Percentiles rank a stretch among this genome's conserved stretches.
These are phyloP conservation scores for Cyclura pinguis DNA, from an alignment of 2,797 vertebrate genomes.

Conservation along the genomic window DNA sequence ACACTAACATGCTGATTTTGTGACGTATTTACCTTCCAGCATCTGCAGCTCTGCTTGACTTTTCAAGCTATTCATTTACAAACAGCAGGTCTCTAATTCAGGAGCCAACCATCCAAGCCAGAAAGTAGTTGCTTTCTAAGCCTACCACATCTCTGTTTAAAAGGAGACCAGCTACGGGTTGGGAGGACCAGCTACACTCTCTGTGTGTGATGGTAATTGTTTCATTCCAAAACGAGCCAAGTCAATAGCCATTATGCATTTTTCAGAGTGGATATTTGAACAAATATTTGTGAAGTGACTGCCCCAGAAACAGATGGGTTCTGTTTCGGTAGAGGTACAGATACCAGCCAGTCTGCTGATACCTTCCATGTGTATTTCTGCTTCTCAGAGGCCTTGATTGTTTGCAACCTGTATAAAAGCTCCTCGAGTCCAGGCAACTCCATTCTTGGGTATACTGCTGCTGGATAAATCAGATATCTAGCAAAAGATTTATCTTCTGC, in stretches of 20 bases:
- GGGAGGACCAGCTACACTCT: background rate
- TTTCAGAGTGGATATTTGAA: background rate
- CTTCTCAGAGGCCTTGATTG: background rate
- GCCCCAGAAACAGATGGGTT: background rate
- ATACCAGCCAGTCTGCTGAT: background rate
- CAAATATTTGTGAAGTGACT: background rate
- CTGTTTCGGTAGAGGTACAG: background rate
- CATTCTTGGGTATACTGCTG: background rate
- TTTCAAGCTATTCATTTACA: constrained; percentile 68
- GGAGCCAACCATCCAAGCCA: constrained; percentile 50
- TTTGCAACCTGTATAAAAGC: background rate
- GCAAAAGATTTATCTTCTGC: background rate
- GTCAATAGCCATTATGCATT: background rate
- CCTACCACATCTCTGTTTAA: constrained; percentile 40
- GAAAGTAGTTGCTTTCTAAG: constrained; percentile 56
- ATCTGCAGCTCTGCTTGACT: constrained; percentile 56
- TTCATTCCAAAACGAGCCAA: background rate
- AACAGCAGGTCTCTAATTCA: constrained; percentile 67
- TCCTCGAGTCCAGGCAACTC: background rate
- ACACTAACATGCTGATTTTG: constrained; percentile 57
- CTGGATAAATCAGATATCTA: background rate
- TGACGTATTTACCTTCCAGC: constrained; percentile 61
- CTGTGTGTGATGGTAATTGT: background rate
- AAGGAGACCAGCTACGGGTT: constrained; percentile 40
- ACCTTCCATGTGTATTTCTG: background rate